Percentiles rank a stretch among this genome's conserved stretches.
Conservation (phyloP, 2,888 invertebrate species). For the Orchesella flavescens region DNA sequence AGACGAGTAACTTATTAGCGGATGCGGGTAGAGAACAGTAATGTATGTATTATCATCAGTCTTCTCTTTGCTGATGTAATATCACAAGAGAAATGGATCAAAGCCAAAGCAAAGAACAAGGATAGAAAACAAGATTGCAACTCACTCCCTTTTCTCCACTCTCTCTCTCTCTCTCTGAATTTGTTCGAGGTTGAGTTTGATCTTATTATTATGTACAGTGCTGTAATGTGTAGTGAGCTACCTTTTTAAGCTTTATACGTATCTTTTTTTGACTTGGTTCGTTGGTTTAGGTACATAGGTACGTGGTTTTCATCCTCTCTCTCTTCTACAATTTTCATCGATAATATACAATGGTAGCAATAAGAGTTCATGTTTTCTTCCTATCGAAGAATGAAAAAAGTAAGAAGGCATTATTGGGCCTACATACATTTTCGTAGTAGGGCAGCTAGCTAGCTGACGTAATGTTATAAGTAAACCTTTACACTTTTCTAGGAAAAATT, state of each 20-base stretch:
- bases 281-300: no score
- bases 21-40: not conserved
- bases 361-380: constrained; percentile 24
- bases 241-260: no score
- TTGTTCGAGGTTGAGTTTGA: not conserved
- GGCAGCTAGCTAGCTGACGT: no score
- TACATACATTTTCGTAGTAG: not conserved
- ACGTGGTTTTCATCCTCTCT: no score
- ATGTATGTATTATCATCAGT: not conserved
- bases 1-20: constrained; percentile 36
- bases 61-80: no score
- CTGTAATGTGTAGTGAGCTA: no score
- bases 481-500: not conserved
- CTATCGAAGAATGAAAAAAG: not conserved
- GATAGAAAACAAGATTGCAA: constrained; percentile 42
- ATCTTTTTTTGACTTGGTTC: no score
- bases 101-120: constrained; percentile 9
- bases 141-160: not conserved
- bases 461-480: no score
- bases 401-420: not conserved
- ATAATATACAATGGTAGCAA: constrained; percentile 46
- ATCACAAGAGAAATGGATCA: constrained; percentile 31
- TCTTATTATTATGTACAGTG: not conserved
- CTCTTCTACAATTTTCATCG: constrained; percentile 24
- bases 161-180: constrained; percentile 1